These are phyloP conservation scores for Lasioglossum zephyrum DNA, from an alignment of 2,888 invertebrate genomes.

Conservation along the genomic window DNA sequence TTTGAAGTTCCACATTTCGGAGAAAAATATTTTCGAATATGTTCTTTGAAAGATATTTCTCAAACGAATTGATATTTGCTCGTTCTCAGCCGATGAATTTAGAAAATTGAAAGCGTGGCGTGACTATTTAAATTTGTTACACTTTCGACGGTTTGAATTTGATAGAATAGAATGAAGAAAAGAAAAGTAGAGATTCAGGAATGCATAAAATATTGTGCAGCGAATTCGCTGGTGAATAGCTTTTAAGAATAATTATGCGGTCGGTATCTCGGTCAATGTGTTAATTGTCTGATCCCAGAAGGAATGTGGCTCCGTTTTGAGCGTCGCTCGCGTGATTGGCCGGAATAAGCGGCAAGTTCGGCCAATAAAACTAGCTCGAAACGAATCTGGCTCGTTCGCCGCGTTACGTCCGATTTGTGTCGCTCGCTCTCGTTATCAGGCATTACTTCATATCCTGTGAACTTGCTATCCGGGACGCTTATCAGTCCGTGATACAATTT, in stretches of 20 bases:
- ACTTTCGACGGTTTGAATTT: not conserved
- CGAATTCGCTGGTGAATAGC: not conserved
- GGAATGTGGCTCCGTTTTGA: slow-evolving; percentile 1
- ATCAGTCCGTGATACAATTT: slow-evolving; percentile 26
- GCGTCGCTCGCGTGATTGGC: not conserved
- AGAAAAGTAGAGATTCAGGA: not conserved
- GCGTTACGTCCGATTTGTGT: slow-evolving; percentile 33
- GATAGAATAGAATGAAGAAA: not conserved
- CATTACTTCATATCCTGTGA: slow-evolving; percentile 57
- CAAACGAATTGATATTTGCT: too few species aligned
- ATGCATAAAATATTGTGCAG: not conserved
- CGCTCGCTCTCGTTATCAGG: slow-evolving; percentile 49
- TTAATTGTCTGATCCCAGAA: slow-evolving; percentile 7
- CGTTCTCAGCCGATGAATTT: not conserved
- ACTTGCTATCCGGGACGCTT: slow-evolving; percentile 41
- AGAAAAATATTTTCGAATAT: too few species aligned
- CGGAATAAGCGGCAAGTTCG: not conserved
- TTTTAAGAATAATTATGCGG: not conserved
- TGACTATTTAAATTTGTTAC: not conserved
- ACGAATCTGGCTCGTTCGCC: slow-evolving; percentile 12
- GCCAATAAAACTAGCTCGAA: not conserved
- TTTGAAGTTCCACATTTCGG: not conserved
- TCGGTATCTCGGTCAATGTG: slow-evolving; percentile 7
- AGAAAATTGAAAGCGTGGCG: not conserved
- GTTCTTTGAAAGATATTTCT: too few species aligned